Evolutionary conservation across 2,113 vertebrate genomes (phyloP), one percentile per base, ranked within the genome.

Genomic region (Genyomyrus donnyi): DNA sequence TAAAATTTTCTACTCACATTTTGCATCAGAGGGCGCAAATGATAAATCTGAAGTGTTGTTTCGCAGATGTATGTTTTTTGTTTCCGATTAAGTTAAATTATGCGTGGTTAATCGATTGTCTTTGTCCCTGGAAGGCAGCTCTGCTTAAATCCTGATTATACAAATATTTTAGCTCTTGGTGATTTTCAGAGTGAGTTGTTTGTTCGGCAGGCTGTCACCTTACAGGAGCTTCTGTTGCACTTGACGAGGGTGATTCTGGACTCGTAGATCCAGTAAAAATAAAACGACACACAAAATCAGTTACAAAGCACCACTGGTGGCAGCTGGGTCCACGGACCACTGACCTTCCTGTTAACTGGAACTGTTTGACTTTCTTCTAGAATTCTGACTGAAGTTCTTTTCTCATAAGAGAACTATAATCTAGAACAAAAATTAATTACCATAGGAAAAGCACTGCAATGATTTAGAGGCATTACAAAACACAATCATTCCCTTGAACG

Each of bases 401-500:
- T 27, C 39, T 80, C 13, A 3, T 27, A 19, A 80, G n/a, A 80
- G 17, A 35, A 13, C 46, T 39, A 27, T 35, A 74, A 52, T n/a
- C 46, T 48, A 19, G 88, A 80, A 91, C 53, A 92, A 74, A 88
- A 85, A 89, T 88, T 49, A 90, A 90, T 92, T 89, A 88, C 88
- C 80, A 56, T 46, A 46, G 77, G 5, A 46, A 74, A 87, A 90
- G 19, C 15, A 49, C n/a, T 70, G 46, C 77, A 52, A 88, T 74
- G 74, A 52, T 87, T 85, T 87, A 52, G 89, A 83, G 87, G 19
- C 80, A 91, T 9, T 31, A 91, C 90, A 91, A 91, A 90, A 66
- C 84, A 80, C 45, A 86, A 90, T 10, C 4, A 91, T 91, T 93
- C 56, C 56, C 42, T 45, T 74, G 48, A 52, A 90, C 31, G 3